Percentiles rank a stretch among this genome's conserved stretches.
phyloP scores from a whole-genome alignment of 2,888 invertebrate species.

The Drosophila paramelanica region DNA sequence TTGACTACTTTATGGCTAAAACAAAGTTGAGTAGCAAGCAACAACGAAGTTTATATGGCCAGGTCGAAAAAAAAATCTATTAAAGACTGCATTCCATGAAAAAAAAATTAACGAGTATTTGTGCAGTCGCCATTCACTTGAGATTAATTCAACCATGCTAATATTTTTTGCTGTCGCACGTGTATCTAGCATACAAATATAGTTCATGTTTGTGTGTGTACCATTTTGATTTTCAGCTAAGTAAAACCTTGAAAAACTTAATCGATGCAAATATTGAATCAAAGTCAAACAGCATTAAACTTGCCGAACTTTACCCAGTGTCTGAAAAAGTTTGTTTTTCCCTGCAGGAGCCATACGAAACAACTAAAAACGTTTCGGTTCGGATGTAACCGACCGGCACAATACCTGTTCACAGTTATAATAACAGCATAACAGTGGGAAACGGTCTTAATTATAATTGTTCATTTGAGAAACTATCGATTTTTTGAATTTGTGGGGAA shows the following conservation, averaged over 20 bases:
- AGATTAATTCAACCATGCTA: slow-evolving; percentile 22
- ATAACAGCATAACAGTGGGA: too few species aligned
- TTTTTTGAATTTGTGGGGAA: too few species aligned
- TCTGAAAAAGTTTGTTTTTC: slow-evolving; percentile 68
- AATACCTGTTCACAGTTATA: too few species aligned
- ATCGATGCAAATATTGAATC: slow-evolving; percentile 79
- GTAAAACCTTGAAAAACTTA: slow-evolving; percentile 63
- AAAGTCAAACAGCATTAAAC: slow-evolving; percentile 79
- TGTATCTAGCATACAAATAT: slow-evolving; percentile 12
- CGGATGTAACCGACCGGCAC: too few species aligned
- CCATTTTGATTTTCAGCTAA: slow-evolving; percentile 46
- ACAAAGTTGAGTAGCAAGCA: not conserved
- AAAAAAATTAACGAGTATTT: slow-evolving; percentile 13
- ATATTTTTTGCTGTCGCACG: slow-evolving; percentile 15
- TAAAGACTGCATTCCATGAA: slow-evolving; percentile 8
- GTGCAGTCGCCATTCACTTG: slow-evolving; percentile 23
- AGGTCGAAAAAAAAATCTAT: not conserved
- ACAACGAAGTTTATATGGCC: not conserved
- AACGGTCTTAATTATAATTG: too few species aligned
- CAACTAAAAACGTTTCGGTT: too few species aligned
- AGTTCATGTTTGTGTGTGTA: slow-evolving; percentile 4
- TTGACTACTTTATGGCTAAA: not conserved
- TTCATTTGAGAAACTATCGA: too few species aligned
- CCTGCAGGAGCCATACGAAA: slow-evolving; percentile 60
- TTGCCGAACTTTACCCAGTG: slow-evolving; percentile 75